Percentiles rank a stretch among this genome's conserved stretches.
These are phyloP conservation scores for Torymus texanus DNA, from an alignment of 2,888 invertebrate genomes.

Conservation along the genomic window DNA sequence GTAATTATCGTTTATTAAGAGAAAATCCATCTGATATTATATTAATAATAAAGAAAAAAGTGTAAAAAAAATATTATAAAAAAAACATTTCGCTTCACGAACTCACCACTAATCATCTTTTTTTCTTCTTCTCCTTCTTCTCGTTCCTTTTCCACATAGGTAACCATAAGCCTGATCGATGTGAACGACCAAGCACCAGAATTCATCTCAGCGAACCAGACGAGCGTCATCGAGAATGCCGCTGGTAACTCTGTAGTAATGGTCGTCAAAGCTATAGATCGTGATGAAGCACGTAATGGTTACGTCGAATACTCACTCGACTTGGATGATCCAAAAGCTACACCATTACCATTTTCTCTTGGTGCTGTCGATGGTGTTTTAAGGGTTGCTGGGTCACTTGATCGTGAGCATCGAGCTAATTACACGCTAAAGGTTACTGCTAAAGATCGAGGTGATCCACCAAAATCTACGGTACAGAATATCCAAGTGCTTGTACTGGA, in stretches of 20 bases:
- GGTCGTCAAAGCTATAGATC: constrained; percentile 91
- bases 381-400: constrained; percentile 89
- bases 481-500: constrained; percentile 87
- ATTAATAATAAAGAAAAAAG: too few species aligned
- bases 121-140: not conserved
- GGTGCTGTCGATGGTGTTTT: constrained; percentile 92
- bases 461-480: constrained; percentile 82
- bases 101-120: too few species aligned
- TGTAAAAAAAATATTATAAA: too few species aligned
- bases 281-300: constrained; percentile 93
- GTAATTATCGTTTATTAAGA: too few species aligned
- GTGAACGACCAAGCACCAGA: constrained; percentile 94
- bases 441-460: constrained; percentile 90
- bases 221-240: constrained; percentile 89
- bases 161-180: constrained; percentile 90
- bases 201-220: constrained; percentile 87
- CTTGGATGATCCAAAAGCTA: constrained; percentile 74
- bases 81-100: too few species aligned
- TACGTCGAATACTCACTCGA: constrained; percentile 90
- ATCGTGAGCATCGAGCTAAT: constrained; percentile 86
- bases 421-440: constrained; percentile 89
- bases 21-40: too few species aligned
- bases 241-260: constrained; percentile 90
- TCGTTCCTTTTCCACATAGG: constrained; percentile 77
- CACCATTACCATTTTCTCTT: constrained; percentile 82